Evolutionary conservation across 2,888 invertebrate species (phyloP).

Genomic region (Leptinotarsa rubiginosa): DNA sequence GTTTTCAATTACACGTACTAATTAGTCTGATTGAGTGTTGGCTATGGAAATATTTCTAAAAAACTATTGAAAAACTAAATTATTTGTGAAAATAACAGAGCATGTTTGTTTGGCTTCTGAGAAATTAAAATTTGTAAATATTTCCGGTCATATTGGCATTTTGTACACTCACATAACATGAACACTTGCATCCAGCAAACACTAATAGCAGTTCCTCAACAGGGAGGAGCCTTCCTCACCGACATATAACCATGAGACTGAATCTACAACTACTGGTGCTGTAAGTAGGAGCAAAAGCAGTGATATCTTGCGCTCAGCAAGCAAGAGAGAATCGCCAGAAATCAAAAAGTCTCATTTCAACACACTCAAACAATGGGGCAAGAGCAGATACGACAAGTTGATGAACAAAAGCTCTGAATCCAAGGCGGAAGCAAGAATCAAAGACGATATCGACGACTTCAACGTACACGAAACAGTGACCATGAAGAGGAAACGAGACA

Average conservation of each 20-base stretch:
- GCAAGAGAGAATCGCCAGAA: conserved; percentile 72
- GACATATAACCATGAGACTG: conserved; percentile 61
- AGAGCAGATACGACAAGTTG: conserved; percentile 80
- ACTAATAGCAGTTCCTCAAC: conserved; percentile 53
- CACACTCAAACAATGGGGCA: conserved; percentile 87
- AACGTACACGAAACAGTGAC: conserved; percentile 77
- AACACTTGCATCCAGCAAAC: conserved; percentile 45
- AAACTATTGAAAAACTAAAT: conserved; percentile 25
- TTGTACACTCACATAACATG: conserved; percentile 41
- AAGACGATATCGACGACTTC: conserved; percentile 70
- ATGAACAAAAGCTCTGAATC: conserved; percentile 75
- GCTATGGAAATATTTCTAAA: conserved; percentile 41
- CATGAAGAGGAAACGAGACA: conserved; percentile 70
- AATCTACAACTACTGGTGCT: conserved; percentile 68
- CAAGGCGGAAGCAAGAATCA: conserved; percentile 66
- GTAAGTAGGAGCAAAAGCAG: conserved; percentile 80
- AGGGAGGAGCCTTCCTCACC: conserved; percentile 62
- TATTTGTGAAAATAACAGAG: conserved; percentile 43
- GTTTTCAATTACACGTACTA: conserved; percentile 59
- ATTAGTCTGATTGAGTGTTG: conserved; percentile 44
- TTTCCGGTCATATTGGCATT: conserved; percentile 43
- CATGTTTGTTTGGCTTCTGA: conserved; percentile 46
- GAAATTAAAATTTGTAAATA: conserved; percentile 44
- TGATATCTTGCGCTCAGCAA: conserved; percentile 73
- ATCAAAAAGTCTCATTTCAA: conserved; percentile 80